Conservation (phyloP, 2,888 invertebrate genomes). For the Acanthopleura granulata region DNA sequence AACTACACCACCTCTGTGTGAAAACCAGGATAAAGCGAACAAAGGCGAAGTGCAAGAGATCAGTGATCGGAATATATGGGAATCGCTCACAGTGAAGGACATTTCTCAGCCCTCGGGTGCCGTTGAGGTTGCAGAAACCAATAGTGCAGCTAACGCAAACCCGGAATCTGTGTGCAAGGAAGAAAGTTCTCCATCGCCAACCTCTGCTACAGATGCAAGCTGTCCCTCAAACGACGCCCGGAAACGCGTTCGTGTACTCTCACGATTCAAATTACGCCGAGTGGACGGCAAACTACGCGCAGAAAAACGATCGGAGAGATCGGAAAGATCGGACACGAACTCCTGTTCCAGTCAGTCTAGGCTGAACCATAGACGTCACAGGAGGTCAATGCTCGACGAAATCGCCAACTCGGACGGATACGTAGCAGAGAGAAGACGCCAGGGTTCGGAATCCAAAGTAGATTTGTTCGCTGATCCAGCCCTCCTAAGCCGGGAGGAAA, state of each 20-base stretch:
- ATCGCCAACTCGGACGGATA: constrained; percentile 43
- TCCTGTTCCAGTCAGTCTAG: background rate
- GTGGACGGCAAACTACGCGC: background rate
- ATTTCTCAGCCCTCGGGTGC: background rate
- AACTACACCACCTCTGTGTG: background rate
- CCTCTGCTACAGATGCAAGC: background rate
- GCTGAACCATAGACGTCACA: constrained; percentile 16
- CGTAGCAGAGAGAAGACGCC: constrained; percentile 28
- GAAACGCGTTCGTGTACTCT: background rate
- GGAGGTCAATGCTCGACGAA: constrained; percentile 38
- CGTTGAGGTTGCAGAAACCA: background rate
- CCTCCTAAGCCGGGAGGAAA: constrained; percentile 40
- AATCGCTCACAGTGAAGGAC: background rate
- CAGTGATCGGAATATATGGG: background rate
- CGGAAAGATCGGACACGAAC: background rate
- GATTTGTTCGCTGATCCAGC: constrained; percentile 40
- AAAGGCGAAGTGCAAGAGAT: background rate
- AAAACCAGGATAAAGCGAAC: background rate
- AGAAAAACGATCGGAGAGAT: background rate
- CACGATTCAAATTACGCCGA: background rate
- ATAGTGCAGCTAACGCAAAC: background rate
- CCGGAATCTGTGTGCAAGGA: background rate
- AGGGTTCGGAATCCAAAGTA: background rate
- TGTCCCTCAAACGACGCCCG: background rate
- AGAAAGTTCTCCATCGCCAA: background rate